Evolutionary conservation across 1,140 invertebrate species (phyloP).

Genomic region (Chrysoperla carnea): DNA sequence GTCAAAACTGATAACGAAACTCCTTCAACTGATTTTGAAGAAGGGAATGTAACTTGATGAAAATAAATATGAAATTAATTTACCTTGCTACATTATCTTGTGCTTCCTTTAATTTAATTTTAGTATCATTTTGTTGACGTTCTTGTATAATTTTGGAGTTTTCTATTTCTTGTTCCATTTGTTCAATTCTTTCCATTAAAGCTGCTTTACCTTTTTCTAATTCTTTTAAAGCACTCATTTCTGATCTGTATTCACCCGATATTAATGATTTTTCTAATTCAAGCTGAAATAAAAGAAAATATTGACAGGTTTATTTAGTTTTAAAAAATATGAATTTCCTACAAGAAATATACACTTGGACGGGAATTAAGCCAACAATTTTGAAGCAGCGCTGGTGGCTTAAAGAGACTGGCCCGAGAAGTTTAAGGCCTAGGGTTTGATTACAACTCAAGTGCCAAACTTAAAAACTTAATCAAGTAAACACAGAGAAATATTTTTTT

Average conservation of each 20-base stretch:
- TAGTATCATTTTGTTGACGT: slow-evolving; percentile 33
- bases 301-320: neutral
- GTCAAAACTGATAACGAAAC: too few relatives aligned
- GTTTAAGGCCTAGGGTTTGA: too few relatives aligned
- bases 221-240: slow-evolving; percentile 58
- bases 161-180: slow-evolving; percentile 30
- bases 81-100: slow-evolving; percentile 27
- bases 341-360: too few relatives aligned
- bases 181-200: slow-evolving; percentile 32
- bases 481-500: too few relatives aligned
- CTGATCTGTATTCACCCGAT: slow-evolving; percentile 60
- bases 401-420: too few relatives aligned
- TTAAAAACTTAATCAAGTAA: too few relatives aligned
- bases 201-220: slow-evolving; percentile 47
- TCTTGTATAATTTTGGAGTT: slow-evolving; percentile 30
- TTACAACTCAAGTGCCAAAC: too few relatives aligned
- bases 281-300: slow-evolving; percentile 33
- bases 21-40: too few relatives aligned
- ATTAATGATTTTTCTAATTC: slow-evolving; percentile 70
- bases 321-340: neutral
- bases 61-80: slow-evolving; percentile 3
- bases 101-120: slow-evolving; percentile 34
- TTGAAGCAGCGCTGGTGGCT: too few relatives aligned
- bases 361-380: too few relatives aligned
- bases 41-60: too few relatives aligned